Conservation (phyloP, 1,140 invertebrate species). For the Rhopalosiphum maidis region DNA sequence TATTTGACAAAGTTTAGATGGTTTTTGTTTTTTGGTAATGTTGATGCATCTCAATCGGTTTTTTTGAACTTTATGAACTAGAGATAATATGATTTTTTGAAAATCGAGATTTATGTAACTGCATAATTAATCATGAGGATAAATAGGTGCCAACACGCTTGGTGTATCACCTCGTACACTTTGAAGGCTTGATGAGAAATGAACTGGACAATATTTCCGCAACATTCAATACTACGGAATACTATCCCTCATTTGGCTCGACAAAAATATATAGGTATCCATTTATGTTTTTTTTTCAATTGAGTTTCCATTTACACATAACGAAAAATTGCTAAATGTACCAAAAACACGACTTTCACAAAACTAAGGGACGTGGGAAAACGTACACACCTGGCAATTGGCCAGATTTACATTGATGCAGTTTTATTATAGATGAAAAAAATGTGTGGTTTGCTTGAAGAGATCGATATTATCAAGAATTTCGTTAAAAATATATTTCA, state of each 20-base stretch:
- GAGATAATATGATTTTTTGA: not conserved
- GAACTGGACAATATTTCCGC: not conserved
- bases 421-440: not conserved
- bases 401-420: not conserved
- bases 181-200: not conserved
- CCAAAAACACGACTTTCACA: not conserved
- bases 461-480: not conserved
- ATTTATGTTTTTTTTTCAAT: not conserved
- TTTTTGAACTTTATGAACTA: not conserved
- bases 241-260: not conserved
- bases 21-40: not conserved
- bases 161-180: too few relatives aligned
- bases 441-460: not conserved
- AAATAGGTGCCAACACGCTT: not conserved
- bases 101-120: not conserved
- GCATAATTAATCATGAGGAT: not conserved
- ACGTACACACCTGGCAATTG: not conserved
- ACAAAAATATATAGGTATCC: not conserved
- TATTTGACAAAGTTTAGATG: not conserved
- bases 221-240: not conserved
- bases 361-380: not conserved
- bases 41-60: not conserved
- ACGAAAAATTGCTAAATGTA: constrained; percentile 37
- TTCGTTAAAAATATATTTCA: not conserved
- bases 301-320: not conserved